Base-by-base conservation (phyloP, 2,113 vertebrate genomes). In the Equus quagga region DNA sequence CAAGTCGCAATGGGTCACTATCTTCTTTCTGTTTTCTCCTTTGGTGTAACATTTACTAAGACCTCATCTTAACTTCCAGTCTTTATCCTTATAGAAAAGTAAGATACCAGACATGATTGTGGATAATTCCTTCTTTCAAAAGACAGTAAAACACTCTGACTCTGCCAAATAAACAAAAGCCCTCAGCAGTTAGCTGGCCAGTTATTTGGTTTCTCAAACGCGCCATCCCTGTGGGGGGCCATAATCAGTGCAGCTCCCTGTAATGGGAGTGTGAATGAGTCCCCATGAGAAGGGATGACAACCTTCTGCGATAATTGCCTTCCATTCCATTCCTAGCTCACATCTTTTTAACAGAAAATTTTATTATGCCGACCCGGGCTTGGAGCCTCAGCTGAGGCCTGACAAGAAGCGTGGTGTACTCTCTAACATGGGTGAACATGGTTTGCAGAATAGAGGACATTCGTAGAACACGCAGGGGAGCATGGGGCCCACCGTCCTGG, bases 401-500 rank as follows among this genome's bases (percentile, higher is more conserved):
- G 62, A 46, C 8, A 58, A 83, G 51, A 72, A 51, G 12, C 64
- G 17, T 8, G 4, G 7, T 70, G 15, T 23, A 44, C 3, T 86
- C 94, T 33, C 13, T n/a, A 60, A 54, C 10, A 3, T 1, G 33
- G 51, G 23, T 41, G 44, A 23, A 90, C 15, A 15, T 58, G 44
- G 58, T 86, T 64, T 84, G 75, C 15, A 80, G 91, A 44, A 70
- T 36, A 58, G 18, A 85, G 36, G 44, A 8, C 26, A 65, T 33
- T 65, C 92, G 18, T 82, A 83, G 83, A 79, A 28, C 24, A 36
- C 4, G 0, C 26, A 6, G 7, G 13, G 49, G 26, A 12, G 19
- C 23, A 11, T 0, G 17, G n/a, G 31, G 18, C 17, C 2, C 1
- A n/a, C 5, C 9, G 31, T 51, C 1, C 0, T 14, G 5, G 10